Evolutionary conservation across 1,140 invertebrate genomes (phyloP), one percentile per base, ranked within the genome.

Genomic region (Mylabris phalerata): DNA sequence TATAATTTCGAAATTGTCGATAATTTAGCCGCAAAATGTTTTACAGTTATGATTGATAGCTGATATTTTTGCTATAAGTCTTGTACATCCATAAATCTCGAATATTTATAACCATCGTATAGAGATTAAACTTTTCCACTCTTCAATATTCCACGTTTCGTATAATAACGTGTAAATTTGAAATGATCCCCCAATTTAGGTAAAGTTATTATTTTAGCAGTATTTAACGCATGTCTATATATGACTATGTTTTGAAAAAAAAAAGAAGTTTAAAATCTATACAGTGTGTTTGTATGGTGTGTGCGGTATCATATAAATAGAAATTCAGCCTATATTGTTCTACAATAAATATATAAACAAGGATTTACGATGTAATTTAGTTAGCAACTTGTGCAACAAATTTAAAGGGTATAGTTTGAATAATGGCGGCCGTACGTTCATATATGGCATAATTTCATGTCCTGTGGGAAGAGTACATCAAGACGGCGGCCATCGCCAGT

Each of bases 381-480:
- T 62, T 62, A 62, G 51, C 50, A 62, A 62, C 60, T 62, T 62
- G 60, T 55, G 60, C 56, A 62, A 62, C 60, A 62, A 62, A 62
- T 62, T 62, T 62, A 62, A 62, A 62, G 60, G 60, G 60, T 59
- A 62, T 62, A 59, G 56, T 62, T 62, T 62, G 60, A 62, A 62
- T 62, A 62, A 62, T 62, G 60, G 60, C 48, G 56, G 47, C 60
- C 48, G 58, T 62, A 62, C 51, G 60, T 62, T 62, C 60, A 62
- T 62, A 62, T 62, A 52, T 47, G 56, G 60, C 60, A 59, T 58
- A 59, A 62, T 62, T 62, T 59, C 55, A 42, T 49, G 48, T 62
- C 60, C 60, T 62, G 56, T 46, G 60, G 60, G 60, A 62, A 62
- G 60, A 59, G 55, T 62, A 62, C 55, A 62, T 62, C 60, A 62